phyloP scores from a whole-genome alignment of 2,113 vertebrate genomes.

The Eulacestoma nigropectus region DNA sequence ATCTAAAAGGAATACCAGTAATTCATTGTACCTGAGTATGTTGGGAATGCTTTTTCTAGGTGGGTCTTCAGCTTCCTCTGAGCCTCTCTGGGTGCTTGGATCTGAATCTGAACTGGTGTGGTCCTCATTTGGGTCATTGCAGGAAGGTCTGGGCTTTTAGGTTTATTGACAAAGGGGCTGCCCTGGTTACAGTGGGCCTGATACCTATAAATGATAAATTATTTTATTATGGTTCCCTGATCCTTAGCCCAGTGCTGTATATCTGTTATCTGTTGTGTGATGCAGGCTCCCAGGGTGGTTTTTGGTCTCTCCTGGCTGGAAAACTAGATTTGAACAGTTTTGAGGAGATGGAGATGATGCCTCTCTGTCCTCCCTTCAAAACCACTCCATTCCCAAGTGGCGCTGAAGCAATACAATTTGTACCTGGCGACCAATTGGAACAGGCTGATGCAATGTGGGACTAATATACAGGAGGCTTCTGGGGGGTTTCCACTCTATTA shows the following conservation, averaged over 20 bases:
- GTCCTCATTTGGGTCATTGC: not conserved
- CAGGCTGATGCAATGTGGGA: not conserved
- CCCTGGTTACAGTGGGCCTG: not conserved
- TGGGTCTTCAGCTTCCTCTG: not conserved
- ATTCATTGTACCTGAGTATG: not conserved
- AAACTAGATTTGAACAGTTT: not conserved
- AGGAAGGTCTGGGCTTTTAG: not conserved
- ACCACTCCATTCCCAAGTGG: not conserved
- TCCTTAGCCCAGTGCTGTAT: not conserved
- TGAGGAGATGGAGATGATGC: not conserved
- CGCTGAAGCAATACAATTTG: not conserved
- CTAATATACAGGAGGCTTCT: not conserved
- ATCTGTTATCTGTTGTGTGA: not conserved
- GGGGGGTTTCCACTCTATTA: not conserved
- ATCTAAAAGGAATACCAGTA: not conserved
- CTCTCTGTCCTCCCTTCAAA: not conserved
- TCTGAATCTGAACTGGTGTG: not conserved
- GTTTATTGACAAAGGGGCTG: not conserved
- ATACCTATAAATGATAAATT: not conserved
- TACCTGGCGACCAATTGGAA: constrained; percentile 12
- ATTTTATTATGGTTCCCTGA: not conserved
- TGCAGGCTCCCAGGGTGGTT: rapidly evolving
- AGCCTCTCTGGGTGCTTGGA: not conserved
- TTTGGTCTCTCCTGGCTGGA: not conserved
- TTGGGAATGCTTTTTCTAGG: not conserved